phyloP scores from a whole-genome alignment of 2,113 vertebrate genomes.

The Neolamprologus sp. region DNA sequence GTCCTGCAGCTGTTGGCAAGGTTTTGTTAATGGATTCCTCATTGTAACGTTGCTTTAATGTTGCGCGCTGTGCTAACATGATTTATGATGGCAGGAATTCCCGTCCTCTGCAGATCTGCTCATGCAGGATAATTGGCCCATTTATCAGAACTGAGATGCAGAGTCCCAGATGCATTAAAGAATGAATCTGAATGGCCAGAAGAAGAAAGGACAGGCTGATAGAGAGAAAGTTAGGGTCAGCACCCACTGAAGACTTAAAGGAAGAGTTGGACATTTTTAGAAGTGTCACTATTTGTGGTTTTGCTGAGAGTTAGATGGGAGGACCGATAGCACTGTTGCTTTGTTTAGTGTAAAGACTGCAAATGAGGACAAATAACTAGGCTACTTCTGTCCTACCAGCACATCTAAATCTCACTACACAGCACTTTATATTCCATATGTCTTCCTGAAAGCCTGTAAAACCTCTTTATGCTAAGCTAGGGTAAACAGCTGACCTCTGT shows the following conservation, averaged over 20 bases:
- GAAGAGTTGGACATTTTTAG: background rate
- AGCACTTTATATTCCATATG: background rate
- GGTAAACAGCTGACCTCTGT: background rate
- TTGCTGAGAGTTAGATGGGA: background rate
- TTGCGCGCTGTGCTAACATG: conserved; percentile 2
- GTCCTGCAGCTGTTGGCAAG: background rate
- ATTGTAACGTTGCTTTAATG: conserved; percentile 7
- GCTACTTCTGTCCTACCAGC: background rate
- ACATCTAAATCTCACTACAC: background rate
- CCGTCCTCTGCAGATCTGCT: conserved; percentile 55
- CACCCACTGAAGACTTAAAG: background rate
- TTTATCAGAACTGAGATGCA: conserved; percentile 44
- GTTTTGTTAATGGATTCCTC: conserved; percentile 19
- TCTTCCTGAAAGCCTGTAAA: background rate
- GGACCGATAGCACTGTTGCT: background rate
- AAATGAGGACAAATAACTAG: background rate
- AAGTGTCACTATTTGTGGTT: background rate
- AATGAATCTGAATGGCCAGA: background rate
- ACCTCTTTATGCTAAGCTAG: background rate
- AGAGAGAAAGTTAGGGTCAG: background rate
- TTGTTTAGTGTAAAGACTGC: background rate
- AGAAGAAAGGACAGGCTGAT: background rate
- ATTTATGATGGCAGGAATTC: conserved; percentile 54
- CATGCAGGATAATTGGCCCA: conserved; percentile 57
- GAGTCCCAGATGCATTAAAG: conserved; percentile 31